Evolutionary conservation across 2,797 vertebrate genomes (phyloP), one percentile per base, ranked within the genome.

Genomic region (Periophthalmus magnuspinnatus): DNA sequence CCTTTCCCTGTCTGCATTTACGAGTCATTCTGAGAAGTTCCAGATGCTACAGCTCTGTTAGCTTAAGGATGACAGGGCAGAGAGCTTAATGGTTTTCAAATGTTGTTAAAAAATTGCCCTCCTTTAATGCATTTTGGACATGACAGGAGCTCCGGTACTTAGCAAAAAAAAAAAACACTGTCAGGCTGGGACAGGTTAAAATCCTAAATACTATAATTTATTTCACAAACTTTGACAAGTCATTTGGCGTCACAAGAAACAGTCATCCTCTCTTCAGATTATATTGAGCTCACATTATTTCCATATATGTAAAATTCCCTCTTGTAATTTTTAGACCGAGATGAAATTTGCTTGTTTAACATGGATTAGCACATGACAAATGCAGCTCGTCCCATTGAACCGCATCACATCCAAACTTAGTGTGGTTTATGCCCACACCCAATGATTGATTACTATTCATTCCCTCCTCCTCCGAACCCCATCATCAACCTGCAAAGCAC

Each of bases 171-270:
- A 52, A 69, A 66, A 80, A 81, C 58, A 36, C 10, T 34, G 52
- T 71, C 77, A 83, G 70, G 64, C 67, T 74, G 65, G 67, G 69
- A 83, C 83, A 74, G 73, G 61, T 82, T 86, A 81, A 90, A 91
- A 88, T 83, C 82, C 89, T 90, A 90, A 91, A 90, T 89, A 88
- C 82, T 86, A 86, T 86, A 72, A 85, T 91, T 92, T 91, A 92
- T 92, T 92, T 89, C 91, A 90, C 88, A 88, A 87, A 90, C 83
- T 86, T 81, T 75, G 81, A 90, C 90, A 90, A 83, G 77, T 90
- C 74, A 91, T 93, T 92, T 92, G 91, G 90, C 90, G 89, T 91
- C 90, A 92, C 86, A 85, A 84, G 88, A 45, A 45, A 91, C 89
- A 89, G 76, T 89, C 86, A 72, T 57, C 69, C 58, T 89, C 76